phyloP scores from a whole-genome alignment of 2,113 vertebrate species.

The Synodontis membranacea region DNA sequence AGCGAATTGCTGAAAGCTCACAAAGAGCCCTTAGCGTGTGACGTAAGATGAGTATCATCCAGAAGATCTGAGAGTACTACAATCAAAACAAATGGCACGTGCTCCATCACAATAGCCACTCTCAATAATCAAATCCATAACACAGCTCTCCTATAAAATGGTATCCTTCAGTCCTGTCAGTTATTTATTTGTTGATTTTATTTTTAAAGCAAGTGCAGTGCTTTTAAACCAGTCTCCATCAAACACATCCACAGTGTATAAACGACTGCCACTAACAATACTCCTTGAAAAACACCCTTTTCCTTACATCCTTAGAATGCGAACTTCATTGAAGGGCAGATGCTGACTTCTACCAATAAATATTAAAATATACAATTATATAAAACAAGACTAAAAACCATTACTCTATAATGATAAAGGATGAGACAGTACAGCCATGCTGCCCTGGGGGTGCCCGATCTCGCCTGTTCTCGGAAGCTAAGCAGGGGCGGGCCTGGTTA shows the following conservation, averaged over 20 bases:
- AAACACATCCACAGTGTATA: background rate
- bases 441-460: too few species aligned
- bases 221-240: background rate
- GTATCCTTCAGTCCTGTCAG: constrained; percentile 16
- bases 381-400: background rate
- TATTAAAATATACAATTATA: background rate
- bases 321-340: background rate
- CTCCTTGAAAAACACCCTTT: background rate
- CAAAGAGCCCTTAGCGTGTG: constrained; percentile 15
- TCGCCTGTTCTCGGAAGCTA: too few species aligned
- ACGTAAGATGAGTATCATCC: constrained; percentile 25
- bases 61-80: constrained; percentile 13
- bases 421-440: too few species aligned
- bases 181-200: background rate
- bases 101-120: background rate
- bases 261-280: background rate
- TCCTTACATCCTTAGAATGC: background rate
- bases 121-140: constrained; percentile 32
- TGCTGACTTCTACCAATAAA: background rate
- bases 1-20: constrained; percentile 19
- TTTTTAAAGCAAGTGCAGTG: background rate
- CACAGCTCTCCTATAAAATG: background rate
- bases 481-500: too few species aligned
- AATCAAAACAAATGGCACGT: constrained; percentile 29
- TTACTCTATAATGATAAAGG: background rate